Conservation (phyloP, 2,888 invertebrate genomes). For the Ochropleura plecta region DNA sequence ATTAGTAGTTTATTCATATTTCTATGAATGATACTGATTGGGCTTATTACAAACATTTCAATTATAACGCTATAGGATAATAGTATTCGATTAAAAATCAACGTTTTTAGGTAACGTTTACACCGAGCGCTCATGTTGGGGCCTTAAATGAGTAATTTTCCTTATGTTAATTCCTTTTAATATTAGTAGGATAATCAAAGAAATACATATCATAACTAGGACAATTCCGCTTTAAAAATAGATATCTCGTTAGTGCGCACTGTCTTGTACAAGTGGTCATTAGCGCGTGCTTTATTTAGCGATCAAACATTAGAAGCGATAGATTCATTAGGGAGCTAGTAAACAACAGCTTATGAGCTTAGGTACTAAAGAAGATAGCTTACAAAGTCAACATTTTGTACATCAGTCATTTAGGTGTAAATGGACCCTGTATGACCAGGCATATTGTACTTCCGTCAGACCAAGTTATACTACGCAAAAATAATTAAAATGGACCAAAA, state of each 20-base stretch:
- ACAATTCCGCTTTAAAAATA: slow-evolving; percentile 35
- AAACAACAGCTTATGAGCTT: slow-evolving; percentile 30
- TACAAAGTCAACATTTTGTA: not conserved
- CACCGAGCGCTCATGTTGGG: too few species aligned
- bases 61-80: too few species aligned
- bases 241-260: slow-evolving; percentile 42
- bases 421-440: not conserved
- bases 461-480: too few species aligned
- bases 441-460: too few species aligned
- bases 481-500: too few species aligned
- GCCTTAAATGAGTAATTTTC: too few species aligned
- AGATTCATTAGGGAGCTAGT: slow-evolving; percentile 44
- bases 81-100: too few species aligned
- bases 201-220: slow-evolving; percentile 12
- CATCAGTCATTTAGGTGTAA: not conserved
- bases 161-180: too few species aligned
- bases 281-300: slow-evolving; percentile 52
- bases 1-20: too few species aligned
- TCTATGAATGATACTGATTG: too few species aligned
- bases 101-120: too few species aligned
- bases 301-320: slow-evolving; percentile 53
- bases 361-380: not conserved
- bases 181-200: not conserved
- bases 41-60: too few species aligned
- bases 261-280: slow-evolving; percentile 36